A percentile compares a stretch with the other conserved stretches of the same genome.
Evolutionary conservation across 2,797 vertebrate genomes (phyloP).

Genomic region (Triplophysa bombifrons): DNA sequence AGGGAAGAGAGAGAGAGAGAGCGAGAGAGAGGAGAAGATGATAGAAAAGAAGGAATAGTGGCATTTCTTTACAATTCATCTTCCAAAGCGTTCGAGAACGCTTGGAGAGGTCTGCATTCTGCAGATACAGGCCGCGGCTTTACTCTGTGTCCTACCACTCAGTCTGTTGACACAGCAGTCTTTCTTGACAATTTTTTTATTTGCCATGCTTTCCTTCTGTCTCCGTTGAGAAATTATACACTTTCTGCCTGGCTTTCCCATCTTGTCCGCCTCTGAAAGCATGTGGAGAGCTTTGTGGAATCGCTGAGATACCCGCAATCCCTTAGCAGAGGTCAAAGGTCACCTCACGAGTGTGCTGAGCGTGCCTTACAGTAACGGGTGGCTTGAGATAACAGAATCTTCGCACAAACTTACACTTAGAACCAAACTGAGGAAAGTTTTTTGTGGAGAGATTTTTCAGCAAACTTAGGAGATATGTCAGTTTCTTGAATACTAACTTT

Average conservation of each 20-base stretch:
- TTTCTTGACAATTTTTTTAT: conserved; percentile 61
- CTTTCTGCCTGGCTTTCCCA: conserved; percentile 60
- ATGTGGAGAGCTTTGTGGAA: conserved; percentile 67
- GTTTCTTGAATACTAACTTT: neutral
- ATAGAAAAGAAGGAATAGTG: conserved; percentile 35
- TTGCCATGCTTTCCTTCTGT: conserved; percentile 47
- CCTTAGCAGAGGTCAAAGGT: conserved; percentile 67
- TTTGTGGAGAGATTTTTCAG: too few relatives aligned
- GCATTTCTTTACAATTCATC: conserved; percentile 64
- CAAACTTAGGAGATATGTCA: too few relatives aligned
- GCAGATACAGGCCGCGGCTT: conserved; percentile 61
- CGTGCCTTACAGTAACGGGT: conserved; percentile 56
- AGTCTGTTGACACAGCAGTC: conserved; percentile 66
- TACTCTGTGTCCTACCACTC: conserved; percentile 56
- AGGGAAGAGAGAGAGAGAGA: conserved; percentile 23
- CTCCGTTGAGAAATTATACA: conserved; percentile 16
- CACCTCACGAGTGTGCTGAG: conserved; percentile 66
- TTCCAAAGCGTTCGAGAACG: conserved; percentile 58
- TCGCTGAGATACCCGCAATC: conserved; percentile 70
- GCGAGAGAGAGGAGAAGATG: conserved; percentile 1
- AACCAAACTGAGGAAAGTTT: neutral
- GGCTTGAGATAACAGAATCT: conserved; percentile 13
- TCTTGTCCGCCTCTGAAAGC: conserved; percentile 66
- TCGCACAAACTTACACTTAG: conserved; percentile 18
- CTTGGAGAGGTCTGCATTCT: conserved; percentile 55